Conservation (phyloP, 1,140 invertebrate genomes). For the Eufriesea mexicana region DNA sequence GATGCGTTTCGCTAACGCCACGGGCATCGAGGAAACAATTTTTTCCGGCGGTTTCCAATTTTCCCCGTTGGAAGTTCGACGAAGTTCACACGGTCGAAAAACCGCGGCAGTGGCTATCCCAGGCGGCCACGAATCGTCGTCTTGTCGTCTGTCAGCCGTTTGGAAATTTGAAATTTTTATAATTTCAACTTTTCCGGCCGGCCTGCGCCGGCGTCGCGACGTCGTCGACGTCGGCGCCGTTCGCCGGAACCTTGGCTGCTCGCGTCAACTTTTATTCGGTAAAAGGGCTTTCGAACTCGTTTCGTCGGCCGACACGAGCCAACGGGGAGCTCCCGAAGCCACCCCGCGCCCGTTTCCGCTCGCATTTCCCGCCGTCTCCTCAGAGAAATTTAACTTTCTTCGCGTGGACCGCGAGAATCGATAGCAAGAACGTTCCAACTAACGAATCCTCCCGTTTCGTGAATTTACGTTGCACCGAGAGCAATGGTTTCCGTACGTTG, state of each 20-base stretch:
- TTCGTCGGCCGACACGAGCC: slow-evolving; percentile 41
- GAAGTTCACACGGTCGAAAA: slow-evolving; percentile 3
- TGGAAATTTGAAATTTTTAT: slow-evolving; percentile 74
- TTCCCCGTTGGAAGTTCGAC: background rate
- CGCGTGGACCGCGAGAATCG: slow-evolving; percentile 47
- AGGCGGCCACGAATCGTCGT: slow-evolving; percentile 27
- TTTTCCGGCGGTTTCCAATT: slow-evolving; percentile 1
- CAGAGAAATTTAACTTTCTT: slow-evolving; percentile 74
- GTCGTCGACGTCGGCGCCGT: background rate
- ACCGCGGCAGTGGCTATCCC: slow-evolving; percentile 20
- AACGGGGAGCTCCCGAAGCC: slow-evolving; percentile 50
- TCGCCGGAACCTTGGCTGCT: slow-evolving; percentile 12
- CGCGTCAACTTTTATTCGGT: slow-evolving; percentile 64
- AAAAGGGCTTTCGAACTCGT: slow-evolving; percentile 70
- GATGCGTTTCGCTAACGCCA: background rate
- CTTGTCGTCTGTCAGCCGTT: slow-evolving; percentile 62
- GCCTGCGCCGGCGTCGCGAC: slow-evolving; percentile 34
- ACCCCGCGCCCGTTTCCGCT: slow-evolving; percentile 1
- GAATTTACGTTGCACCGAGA: slow-evolving; percentile 10
- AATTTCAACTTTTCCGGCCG: slow-evolving; percentile 72
- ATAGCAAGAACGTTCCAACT: slow-evolving; percentile 59
- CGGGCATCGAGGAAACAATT: background rate
- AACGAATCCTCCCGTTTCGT: slow-evolving; percentile 47
- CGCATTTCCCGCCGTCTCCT: slow-evolving; percentile 61
- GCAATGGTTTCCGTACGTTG: no score